Evolutionary conservation across 2,888 invertebrate genomes (phyloP).

Genomic region (Drosophila algonquin): DNA sequence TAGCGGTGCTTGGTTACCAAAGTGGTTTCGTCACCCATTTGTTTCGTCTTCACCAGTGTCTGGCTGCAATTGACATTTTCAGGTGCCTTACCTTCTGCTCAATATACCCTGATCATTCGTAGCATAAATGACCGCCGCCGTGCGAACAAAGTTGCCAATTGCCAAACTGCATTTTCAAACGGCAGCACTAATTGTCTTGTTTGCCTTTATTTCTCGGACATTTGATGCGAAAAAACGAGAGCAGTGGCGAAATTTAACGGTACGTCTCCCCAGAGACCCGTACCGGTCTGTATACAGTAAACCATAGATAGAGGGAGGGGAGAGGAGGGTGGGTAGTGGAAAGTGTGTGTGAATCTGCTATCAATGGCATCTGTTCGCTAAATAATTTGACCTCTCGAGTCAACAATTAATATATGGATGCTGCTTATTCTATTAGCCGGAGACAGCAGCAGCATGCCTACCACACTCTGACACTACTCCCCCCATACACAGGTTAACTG

Average conservation of each 20-base stretch:
- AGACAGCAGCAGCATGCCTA: constrained; percentile 32
- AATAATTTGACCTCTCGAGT: constrained; percentile 75
- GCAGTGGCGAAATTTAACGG: constrained; percentile 69
- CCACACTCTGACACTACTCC: constrained; percentile 19
- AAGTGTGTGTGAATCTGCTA: constrained; percentile 63
- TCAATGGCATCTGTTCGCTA: constrained; percentile 69
- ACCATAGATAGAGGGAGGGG: neutral
- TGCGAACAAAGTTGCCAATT: constrained; percentile 30
- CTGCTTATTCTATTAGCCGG: constrained; percentile 68
- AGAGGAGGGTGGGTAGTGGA: neutral
- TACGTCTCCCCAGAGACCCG: constrained; percentile 29
- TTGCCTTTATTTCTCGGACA: constrained; percentile 63
- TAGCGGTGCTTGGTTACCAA: neutral
- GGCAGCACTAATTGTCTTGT: constrained; percentile 73
- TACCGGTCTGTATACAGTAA: constrained; percentile 18
- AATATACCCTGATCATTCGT: neutral
- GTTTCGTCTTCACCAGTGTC: too few species aligned
- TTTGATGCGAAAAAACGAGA: constrained; percentile 55
- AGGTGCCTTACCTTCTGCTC: neutral
- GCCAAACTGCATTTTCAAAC: constrained; percentile 34
- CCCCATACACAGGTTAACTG: constrained; percentile 30
- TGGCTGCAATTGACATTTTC: too few species aligned
- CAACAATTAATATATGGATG: constrained; percentile 65
- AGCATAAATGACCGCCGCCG: neutral
- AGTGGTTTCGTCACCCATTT: neutral